Base-by-base conservation (phyloP, 1,140 invertebrate species). In the Plectus sambesii region DNA sequence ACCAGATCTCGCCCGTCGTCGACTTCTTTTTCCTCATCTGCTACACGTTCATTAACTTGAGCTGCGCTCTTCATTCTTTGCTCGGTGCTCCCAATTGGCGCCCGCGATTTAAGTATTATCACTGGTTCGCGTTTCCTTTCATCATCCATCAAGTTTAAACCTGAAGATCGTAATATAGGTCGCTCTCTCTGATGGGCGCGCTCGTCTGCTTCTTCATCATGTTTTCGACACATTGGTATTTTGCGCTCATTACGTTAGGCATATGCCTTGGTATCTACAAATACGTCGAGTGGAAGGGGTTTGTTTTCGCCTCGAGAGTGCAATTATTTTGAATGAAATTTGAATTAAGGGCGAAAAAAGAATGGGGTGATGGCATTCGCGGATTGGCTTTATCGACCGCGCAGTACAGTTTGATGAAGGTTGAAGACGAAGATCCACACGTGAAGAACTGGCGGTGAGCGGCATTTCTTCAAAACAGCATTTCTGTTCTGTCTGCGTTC, bases 161-260 rank as follows among this genome's bases (percentile, higher is more conserved):
- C 4, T 1, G 8, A 15, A 48, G 9, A 24, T 41, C 39, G 12
- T 33, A 41, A 41, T 66, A 49, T 64, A 82, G 81, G 81, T 81
- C 80, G 33, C 73, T 96, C 9, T 96, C 89, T 0, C 79, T 93
- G 55, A 71, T 87, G 43, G 92, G 89, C n/a, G 72, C 94, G 45
- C 75, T 80, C 0, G 75, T 98, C 8, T 96, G 90, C 71, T 82
- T 98, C 61, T 84, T 87, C 3, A 84, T 97, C 49, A 98, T 98
- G 92, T 96, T 98, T 69, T 93, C 97, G 82, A 87, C 87, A 1
- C 90, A 85, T 43, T 96, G 89, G 89, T 93, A 89, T 70, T 94
- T 92, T 66, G 89, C 90, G 2, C 74, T 96, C 3, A 71, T 89
- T 19, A 89, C 90, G 23, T 89, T 96, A 79, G 83, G 81, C 25